These are phyloP conservation scores for Sphenopsis melanotis DNA, from an alignment of 2,797 vertebrate genomes.

Conservation along the genomic window DNA sequence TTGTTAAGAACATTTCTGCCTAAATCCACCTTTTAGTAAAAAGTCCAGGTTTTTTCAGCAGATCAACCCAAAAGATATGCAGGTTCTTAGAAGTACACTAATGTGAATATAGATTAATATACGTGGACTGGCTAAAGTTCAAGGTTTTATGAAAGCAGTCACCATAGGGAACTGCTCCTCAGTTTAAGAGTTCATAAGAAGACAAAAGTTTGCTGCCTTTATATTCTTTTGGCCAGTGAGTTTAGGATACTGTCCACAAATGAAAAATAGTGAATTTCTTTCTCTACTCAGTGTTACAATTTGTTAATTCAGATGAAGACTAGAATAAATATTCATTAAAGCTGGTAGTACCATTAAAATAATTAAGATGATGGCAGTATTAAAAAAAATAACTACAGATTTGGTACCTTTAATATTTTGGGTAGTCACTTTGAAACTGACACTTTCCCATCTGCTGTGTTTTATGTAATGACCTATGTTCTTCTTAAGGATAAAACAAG, in stretches of 20 bases:
- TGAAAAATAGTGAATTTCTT: neutral
- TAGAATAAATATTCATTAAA: neutral
- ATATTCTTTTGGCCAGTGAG: neutral
- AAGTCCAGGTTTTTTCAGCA: neutral
- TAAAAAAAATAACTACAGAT: neutral
- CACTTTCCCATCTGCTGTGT: neutral
- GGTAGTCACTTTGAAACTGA: neutral
- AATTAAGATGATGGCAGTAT: neutral
- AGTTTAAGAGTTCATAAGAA: neutral
- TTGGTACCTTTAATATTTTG: neutral
- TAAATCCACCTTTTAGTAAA: neutral
- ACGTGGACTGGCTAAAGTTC: neutral
- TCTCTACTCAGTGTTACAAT: neutral
- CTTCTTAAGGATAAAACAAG: neutral
- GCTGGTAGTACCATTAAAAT: neutral
- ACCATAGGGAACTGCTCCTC: neutral
- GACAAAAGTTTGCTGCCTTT: neutral
- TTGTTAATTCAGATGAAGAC: neutral
- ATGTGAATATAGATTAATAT: neutral
- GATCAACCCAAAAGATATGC: neutral
- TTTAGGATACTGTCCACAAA: neutral
- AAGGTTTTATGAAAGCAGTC: neutral
- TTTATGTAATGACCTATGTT: neutral
- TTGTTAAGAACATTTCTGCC: neutral
- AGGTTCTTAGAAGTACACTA: neutral